These are phyloP conservation scores for Pseudocheirus occidentalis DNA, from an alignment of 2,797 vertebrate genomes.

Conservation along the genomic window DNA sequence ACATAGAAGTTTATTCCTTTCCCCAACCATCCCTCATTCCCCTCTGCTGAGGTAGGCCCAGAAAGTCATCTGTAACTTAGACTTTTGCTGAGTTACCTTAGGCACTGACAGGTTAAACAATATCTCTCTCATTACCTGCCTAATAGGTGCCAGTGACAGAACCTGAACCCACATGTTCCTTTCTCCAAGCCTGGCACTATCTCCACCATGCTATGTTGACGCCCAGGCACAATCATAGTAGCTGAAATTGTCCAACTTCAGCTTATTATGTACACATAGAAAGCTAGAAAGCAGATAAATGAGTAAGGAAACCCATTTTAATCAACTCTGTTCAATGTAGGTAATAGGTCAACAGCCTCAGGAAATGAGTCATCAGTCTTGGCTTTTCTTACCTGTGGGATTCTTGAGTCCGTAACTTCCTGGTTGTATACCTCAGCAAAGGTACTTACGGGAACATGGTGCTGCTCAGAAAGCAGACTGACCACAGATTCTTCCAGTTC, in stretches of 20 bases:
- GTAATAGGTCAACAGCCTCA: neutral
- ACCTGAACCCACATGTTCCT: neutral
- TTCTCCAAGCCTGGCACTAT: neutral
- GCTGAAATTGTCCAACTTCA: neutral
- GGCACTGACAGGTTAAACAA: neutral
- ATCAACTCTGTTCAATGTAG: neutral
- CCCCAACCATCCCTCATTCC: neutral
- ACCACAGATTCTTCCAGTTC: neutral
- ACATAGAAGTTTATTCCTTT: neutral
- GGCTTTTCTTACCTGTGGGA: neutral
- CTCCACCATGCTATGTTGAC: neutral
- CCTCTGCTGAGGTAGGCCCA: neutral
- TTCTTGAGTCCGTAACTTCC: neutral
- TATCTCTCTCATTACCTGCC: neutral
- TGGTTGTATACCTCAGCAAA: neutral
- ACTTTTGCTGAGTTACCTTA: neutral
- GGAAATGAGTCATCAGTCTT: neutral
- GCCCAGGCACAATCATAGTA: neutral
- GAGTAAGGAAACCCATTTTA: neutral
- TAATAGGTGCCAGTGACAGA: neutral
- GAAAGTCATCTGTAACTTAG: neutral
- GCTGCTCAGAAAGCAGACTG: neutral
- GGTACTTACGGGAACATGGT: neutral
- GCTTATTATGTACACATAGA: neutral
- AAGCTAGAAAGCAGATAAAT: slow-evolving; percentile 8